Percentiles rank a stretch among this genome's conserved stretches.
These are phyloP conservation scores for Drosophila incognita DNA, from an alignment of 2,888 invertebrate species.

Conservation along the genomic window DNA sequence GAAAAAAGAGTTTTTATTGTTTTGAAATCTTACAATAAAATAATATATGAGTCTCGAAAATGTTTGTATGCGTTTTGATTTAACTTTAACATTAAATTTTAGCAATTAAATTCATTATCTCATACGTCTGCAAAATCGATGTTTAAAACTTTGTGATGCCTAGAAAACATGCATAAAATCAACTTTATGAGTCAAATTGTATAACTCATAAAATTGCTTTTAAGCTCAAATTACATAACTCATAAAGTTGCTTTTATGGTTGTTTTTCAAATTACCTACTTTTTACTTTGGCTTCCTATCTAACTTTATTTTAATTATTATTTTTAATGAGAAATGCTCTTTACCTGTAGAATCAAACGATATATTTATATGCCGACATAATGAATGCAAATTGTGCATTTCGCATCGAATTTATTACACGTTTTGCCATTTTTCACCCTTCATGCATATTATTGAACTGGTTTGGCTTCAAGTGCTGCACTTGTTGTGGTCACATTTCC, in stretches of 20 bases:
- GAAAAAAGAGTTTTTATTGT: no score
- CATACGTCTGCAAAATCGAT: neutral
- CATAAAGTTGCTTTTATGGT: neutral
- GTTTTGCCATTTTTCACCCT: slow-evolving; percentile 3
- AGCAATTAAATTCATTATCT: neutral
- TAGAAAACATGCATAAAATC: neutral
- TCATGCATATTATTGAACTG: slow-evolving; percentile 32
- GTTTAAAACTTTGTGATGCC: neutral
- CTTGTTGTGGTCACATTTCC: slow-evolving; percentile 62
- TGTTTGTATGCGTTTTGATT: neutral
- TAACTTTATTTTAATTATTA: neutral
- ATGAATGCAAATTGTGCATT: slow-evolving; percentile 50
- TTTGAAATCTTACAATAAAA: neutral
- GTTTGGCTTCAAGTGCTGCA: slow-evolving; percentile 29
- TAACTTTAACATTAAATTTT: neutral
- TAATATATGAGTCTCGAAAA: neutral
- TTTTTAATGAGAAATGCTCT: neutral
- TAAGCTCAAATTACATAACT: no score
- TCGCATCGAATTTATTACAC: slow-evolving; percentile 32
- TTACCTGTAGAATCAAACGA: slow-evolving; percentile 5
- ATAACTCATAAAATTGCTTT: no score
- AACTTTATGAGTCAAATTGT: neutral
- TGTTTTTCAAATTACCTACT: no score
- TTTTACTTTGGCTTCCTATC: neutral
- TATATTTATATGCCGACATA: slow-evolving; percentile 32